Evolutionary conservation across 2,888 invertebrate genomes (phyloP), one percentile per base, ranked within the genome.

Genomic region (Drosophila macrospina): DNA sequence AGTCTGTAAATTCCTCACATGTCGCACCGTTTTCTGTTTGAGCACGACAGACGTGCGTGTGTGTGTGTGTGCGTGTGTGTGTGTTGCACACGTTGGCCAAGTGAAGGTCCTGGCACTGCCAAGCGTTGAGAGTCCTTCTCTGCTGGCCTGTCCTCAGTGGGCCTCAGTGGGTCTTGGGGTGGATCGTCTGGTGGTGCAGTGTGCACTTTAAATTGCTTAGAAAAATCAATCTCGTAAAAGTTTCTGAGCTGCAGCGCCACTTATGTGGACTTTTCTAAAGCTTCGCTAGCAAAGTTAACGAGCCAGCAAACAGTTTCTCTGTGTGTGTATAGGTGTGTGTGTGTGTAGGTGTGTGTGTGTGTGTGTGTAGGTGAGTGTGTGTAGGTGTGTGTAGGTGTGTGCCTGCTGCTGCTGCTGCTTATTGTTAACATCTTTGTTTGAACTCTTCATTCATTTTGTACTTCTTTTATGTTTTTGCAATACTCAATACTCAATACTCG

Each of bases 211-310:
- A 88, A 88, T 84, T 84, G 88, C 86, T 88, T 80, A 86, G 88
- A 83, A 83, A 84, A 88, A 84, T 88, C 86, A 88, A 88, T 88
- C 84, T 83, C 79, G 87, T 86, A 75, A 86, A 86, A 86, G 78
- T 78, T 88, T 85, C 51, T 20, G 34, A 63, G 63, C 78, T 69
- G 50, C 60, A 66, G 72, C 79, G 70, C 57, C 84, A 80, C 78
- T 84, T 80, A 69, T 82, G 61, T 78, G 79, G 56, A 67, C 67
- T 69, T 69, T 74, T 48, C 54, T 34, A 30, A 51, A 60, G 77
- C 61, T 77, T 61, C 56, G 28, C 61, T 41, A 61, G 60, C 61
- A 62, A 66, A 74, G 76, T 71, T 70, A 75, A 75, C 69, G 69
- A 73, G 70, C 54, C 65, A 69, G 69, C 73, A 67, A 69, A 78